Conservation (phyloP, 37 sponge, comb jelly and placozoan species). For the Cliona cf. orientalis region DNA sequence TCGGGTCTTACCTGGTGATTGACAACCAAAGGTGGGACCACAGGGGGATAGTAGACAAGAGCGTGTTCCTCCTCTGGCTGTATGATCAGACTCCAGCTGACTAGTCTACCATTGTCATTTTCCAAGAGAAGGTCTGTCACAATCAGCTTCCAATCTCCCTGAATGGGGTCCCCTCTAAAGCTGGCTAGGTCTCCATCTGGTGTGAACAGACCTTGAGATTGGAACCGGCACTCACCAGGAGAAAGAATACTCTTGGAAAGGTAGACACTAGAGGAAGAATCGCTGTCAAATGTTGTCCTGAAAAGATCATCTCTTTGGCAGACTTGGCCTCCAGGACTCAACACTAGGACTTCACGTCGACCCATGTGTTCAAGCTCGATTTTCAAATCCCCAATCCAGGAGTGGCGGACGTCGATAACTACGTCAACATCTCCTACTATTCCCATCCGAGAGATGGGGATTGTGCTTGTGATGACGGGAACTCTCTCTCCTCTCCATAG, state of each 20-base stretch:
- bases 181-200: conserved; percentile 60
- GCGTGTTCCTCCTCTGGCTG: conserved; percentile 80
- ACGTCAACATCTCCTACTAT: conserved; percentile 80
- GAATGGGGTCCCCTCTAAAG: conserved; percentile 56
- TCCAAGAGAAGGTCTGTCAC: conserved; percentile 75
- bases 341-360: conserved; percentile 57
- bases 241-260: conserved; percentile 55
- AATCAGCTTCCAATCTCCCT: conserved; percentile 82
- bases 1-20: neutral
- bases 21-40: conserved; percentile 68
- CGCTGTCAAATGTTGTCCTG: conserved; percentile 65
- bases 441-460: conserved; percentile 28
- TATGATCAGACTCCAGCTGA: conserved; percentile 78
- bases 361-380: conserved; percentile 79
- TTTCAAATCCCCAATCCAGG: conserved; percentile 89
- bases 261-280: conserved; percentile 38
- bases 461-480: conserved; percentile 58
- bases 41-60: conserved; percentile 64
- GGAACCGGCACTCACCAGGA: conserved; percentile 87
- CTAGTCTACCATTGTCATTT: conserved; percentile 78
- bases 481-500: conserved; percentile 31
- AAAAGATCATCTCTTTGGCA: conserved; percentile 73
- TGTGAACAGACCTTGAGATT: conserved; percentile 75
- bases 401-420: conserved; percentile 85
- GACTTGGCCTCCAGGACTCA: conserved; percentile 76